Conservation (phyloP, 2,888 invertebrate species). For the Tetropium fuscum region DNA sequence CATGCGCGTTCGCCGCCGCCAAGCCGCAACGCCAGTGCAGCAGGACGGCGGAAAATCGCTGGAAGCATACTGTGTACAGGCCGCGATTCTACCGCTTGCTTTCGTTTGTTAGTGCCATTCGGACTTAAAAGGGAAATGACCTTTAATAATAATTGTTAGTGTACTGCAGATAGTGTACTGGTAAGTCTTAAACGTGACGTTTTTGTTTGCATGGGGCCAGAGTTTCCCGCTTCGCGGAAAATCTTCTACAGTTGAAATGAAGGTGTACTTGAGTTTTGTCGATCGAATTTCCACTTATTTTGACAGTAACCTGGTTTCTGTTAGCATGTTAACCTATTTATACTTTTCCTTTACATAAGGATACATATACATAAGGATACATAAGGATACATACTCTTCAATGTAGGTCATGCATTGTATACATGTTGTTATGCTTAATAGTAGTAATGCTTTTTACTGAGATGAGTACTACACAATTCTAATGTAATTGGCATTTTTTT, state of each 20-base stretch:
- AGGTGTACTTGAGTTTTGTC: constrained; percentile 3
- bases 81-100: constrained; percentile 49
- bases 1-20: constrained; percentile 47
- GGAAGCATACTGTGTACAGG: constrained; percentile 52
- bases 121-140: constrained; percentile 16
- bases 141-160: not conserved
- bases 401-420: too few species aligned
- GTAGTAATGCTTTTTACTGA: too few species aligned
- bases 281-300: constrained; percentile 23
- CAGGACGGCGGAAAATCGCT: constrained; percentile 48
- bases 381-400: too few species aligned
- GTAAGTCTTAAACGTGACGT: not conserved
- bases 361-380: too few species aligned
- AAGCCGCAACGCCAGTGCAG: constrained; percentile 59
- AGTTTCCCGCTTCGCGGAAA: not conserved
- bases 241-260: not conserved
- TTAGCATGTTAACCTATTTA: too few species aligned
- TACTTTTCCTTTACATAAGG: too few species aligned
- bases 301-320: too few species aligned
- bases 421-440: too few species aligned
- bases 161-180: constrained; percentile 19
- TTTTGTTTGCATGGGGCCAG: not conserved
- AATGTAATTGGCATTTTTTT: too few species aligned
- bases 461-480: too few species aligned
- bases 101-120: constrained; percentile 31